Base-by-base conservation (phyloP, 2,797 vertebrate genomes). In the Nannoperca obscura region DNA sequence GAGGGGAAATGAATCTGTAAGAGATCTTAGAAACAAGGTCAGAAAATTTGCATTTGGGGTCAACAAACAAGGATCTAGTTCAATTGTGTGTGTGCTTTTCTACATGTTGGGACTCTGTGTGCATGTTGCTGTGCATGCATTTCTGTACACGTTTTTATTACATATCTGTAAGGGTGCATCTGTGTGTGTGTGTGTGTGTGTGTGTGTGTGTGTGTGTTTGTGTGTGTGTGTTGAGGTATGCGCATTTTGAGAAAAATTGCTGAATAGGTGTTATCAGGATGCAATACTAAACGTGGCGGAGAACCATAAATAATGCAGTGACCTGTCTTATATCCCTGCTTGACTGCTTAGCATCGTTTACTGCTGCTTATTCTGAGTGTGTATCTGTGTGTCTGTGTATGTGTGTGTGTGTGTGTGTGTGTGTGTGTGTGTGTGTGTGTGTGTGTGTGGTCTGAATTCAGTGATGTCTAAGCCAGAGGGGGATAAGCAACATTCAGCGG, bases 251-350 rank as follows among this genome's bases (percentile, higher is more conserved):
- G 36, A 20, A 89, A 93, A 92, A 88, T 83, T 92, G 94, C 94
- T 95, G 94, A 95, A 91, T 93, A 86, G 88, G 92, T 93, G 92
- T 88, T 94, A 94, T 94, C 85, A 81, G 84, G 89, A 90, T 91
- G 92, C 92, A 92, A 93, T 92, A 91, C 88, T 87, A 90, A 94
- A 93, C 73, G 86, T 93, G 89, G 88, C 80, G 62, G 88, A 87
- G 91, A 85, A 64, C 78, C 88, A 95, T 96, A 93, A 95, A 95
- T 95, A 95, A 95, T 95, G 94, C 93, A 96, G 83, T 63, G 85
- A 88, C 88, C 91, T 89, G 91, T 94, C 93, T 93, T 84, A 77
- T 89, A 88, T 89, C 90, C 83, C 91, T 82, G 87, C 91, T 86
- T 75, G 81, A 88, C 91, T 92, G 93, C 92, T 95, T 94, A 95